Evolutionary conservation across 2,888 invertebrate species (phyloP), one percentile per base, ranked within the genome.

Genomic region (Priocnemis perturbator): DNA sequence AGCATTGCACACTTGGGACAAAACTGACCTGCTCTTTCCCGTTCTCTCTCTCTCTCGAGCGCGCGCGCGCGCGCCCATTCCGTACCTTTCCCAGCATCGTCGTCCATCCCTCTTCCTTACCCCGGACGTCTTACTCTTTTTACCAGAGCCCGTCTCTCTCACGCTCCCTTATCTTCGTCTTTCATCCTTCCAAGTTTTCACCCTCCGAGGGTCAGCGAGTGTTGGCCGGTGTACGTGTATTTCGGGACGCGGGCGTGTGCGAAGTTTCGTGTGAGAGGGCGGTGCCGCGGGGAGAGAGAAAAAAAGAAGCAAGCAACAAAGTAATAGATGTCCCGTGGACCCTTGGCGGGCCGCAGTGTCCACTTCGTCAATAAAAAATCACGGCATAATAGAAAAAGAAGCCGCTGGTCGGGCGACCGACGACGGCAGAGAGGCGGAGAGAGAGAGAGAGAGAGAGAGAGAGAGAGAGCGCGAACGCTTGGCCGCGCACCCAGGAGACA

Each of bases 311-410:
- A 81, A 85, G 85, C 85, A 84, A 85, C 87, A 86, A 88, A 87
- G 88, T 88, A 88, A 88, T 88, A 88, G 87, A 88, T 88, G 88
- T 86, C 85, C 83, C 81, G 74, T 55, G 69, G 78, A 76, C 79
- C 76, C 75, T 69, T 62, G 59, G 77, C 67, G 77, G 71, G 75
- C 82, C 82, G 80, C 78, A 80, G 83, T 85, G 87, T 85, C 85
- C 86, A 86, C 86, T 87, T 88, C 88, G 87, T 88, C 88, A 89
- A 89, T 88, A 88, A 88, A 88, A 87, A 89, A 88, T 88, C 87
- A 86, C 85, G 80, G 82, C 79, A 79, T 87, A 86, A 88, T 87
- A 87, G 87, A 87, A 86, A 87, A 83, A 81, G 82, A 78, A 78
- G 37, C 7, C 37, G 7, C 11, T 37, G 11, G 4, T 3, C 37